phyloP scores from a whole-genome alignment of 2,888 invertebrate species.

The Aricia artaxerxes region DNA sequence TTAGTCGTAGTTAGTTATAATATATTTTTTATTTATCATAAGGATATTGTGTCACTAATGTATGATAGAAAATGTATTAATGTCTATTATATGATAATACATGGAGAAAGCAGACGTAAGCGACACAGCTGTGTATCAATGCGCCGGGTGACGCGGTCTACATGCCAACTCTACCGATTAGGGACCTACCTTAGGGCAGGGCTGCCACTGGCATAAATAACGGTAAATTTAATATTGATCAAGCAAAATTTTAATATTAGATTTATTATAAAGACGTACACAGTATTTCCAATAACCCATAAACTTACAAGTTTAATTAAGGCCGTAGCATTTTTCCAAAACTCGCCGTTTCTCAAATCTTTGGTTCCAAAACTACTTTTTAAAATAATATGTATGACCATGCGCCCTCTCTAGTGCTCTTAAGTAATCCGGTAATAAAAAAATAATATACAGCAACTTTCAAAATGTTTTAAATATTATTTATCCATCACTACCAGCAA shows the following conservation, averaged over 20 bases:
- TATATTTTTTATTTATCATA: background rate
- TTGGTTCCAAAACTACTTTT: background rate
- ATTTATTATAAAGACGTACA: too few species aligned
- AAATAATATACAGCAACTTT: background rate
- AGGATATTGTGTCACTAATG: background rate
- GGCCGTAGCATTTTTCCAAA: too few species aligned
- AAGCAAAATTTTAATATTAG: background rate
- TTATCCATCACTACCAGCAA: slow-evolving; percentile 42
- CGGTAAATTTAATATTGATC: background rate
- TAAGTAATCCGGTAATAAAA: background rate
- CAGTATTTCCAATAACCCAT: background rate
- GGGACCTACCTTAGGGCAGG: slow-evolving; percentile 26
- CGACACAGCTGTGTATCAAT: slow-evolving; percentile 33
- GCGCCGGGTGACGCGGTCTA: slow-evolving; percentile 36
- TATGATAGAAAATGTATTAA: slow-evolving; percentile 15
- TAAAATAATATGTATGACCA: background rate
- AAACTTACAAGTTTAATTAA: background rate
- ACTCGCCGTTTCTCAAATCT: too few species aligned
- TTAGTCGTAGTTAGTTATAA: too few species aligned
- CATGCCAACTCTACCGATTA: slow-evolving; percentile 34
- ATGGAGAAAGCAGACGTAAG: slow-evolving; percentile 22
- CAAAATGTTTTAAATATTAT: background rate
- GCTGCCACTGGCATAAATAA: slow-evolving; percentile 25
- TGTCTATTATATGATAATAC: slow-evolving; percentile 21
- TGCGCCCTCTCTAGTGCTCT: background rate